Conservation (phyloP, 35 echinoderm and acorn worm genomes). For the Lytechinus pictus region DNA sequence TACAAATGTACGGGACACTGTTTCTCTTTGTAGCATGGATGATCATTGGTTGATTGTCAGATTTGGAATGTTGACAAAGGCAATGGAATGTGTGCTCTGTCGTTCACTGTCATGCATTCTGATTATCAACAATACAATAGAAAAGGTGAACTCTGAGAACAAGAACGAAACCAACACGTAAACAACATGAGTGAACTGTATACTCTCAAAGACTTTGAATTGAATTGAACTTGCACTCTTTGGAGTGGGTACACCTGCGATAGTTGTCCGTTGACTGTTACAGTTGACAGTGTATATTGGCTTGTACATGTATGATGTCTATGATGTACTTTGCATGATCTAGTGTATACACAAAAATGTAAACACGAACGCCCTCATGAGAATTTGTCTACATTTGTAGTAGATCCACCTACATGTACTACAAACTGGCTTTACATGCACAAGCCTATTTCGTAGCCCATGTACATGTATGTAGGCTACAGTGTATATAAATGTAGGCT, state of each 20-base stretch:
- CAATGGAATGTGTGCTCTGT: neutral
- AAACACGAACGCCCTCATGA: no score
- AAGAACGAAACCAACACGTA: conserved; percentile 3
- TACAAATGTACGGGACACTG: no score
- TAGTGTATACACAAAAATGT: no score
- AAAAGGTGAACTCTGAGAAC: neutral
- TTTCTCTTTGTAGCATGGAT: no score
- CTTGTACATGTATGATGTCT: no score
- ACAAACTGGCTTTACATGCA: no score
- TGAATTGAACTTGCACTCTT: neutral
- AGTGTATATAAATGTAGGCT: neutral
- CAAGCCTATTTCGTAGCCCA: no score
- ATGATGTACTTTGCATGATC: no score
- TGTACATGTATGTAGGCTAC: neutral
- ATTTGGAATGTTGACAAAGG: conserved; percentile 3
- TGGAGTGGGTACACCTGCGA: neutral
- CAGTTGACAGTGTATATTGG: no score
- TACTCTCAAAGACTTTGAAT: neutral
- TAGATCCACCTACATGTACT: no score
- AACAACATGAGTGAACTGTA: neutral
- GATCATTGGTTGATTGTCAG: neutral
- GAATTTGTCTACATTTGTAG: no score
- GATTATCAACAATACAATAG: neutral
- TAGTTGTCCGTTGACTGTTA: neutral
- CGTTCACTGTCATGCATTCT: neutral